Base-by-base conservation (phyloP, 1,140 invertebrate genomes). In the Drosophila burlai region DNA sequence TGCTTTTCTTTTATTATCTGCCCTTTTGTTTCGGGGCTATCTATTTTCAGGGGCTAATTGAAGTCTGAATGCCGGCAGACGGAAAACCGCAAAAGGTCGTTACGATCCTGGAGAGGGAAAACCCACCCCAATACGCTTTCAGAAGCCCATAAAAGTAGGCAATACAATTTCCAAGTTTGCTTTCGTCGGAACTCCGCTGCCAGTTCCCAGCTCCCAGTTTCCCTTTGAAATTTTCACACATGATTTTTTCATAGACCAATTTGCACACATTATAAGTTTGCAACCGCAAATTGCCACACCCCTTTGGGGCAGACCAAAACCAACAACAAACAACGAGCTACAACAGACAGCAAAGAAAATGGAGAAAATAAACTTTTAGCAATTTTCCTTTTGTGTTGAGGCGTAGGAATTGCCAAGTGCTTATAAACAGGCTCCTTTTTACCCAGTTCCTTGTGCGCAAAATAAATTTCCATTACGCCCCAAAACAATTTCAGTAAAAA, bases 251-350 rank as follows among this genome's bases (percentile, higher is more conserved):
- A 83, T 89, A 68, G 83, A 64, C 84, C 83, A 87, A 87, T 87
- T 87, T 87, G 84, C 83, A 87, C 83, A 87, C 83, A 87, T 87
- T 87, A 85, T 82, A 85, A 85, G 74, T 85, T 85, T 69, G 54
- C 49, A 61, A 65, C 71, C 71, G 68, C 71, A 74, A 74, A 74
- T 74, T 74, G 71, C 67, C 68, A 73, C 55, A 73, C 68, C 71
- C 67, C 71, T 43, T 36, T n/a, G 67, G 65, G 69, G 45, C 69
- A 72, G 29, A 49, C 65, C 65, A 31, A 49, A 54, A 60, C 49
- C 46, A 54, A 52, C 10, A 34, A 29, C 29, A 52, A 54, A 38
- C 43, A 18, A 50, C 26, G 61, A 54, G 11, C n/a, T 24, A 46
- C 62, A 63, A 18, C 38, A 34, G 24, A 60, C 43, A 7, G 59